These are phyloP conservation scores for Tiliacea aurago DNA, from an alignment of 2,888 invertebrate species.

Conservation along the genomic window DNA sequence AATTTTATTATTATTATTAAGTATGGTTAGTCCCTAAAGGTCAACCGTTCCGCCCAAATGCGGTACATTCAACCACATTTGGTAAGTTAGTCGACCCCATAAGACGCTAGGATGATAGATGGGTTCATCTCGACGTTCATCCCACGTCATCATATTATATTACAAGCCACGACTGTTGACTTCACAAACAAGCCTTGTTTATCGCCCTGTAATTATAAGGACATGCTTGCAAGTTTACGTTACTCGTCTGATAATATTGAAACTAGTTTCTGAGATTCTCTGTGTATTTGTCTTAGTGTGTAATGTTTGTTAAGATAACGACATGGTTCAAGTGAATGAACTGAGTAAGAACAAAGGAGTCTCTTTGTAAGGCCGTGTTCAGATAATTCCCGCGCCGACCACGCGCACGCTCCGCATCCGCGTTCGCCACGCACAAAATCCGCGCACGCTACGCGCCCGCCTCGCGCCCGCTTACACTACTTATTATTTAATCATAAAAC, in stretches of 20 bases:
- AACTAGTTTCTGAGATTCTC: slow-evolving; percentile 12
- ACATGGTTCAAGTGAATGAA: slow-evolving; percentile 21
- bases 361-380: background rate
- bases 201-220: slow-evolving; percentile 25
- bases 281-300: slow-evolving; percentile 26
- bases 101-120: slow-evolving; percentile 21
- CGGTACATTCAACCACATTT: background rate
- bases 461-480: too few species aligned
- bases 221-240: slow-evolving; percentile 48
- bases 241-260: slow-evolving; percentile 29
- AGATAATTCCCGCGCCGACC: too few species aligned
- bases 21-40: background rate
- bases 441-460: too few species aligned
- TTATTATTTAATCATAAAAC: too few species aligned
- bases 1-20: too few species aligned
- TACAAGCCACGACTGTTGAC: slow-evolving; percentile 31
- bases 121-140: slow-evolving; percentile 18
- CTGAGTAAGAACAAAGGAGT: slow-evolving; percentile 42
- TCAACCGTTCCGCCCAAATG: slow-evolving; percentile 17
- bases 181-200: slow-evolving; percentile 27
- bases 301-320: slow-evolving; percentile 36
- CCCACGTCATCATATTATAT: slow-evolving; percentile 37
- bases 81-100: background rate
- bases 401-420: too few species aligned
- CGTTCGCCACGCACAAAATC: too few species aligned